Percentiles rank a stretch among this genome's conserved stretches.
phyloP scores from a whole-genome alignment of 2,888 invertebrate genomes.

The Sabatieria punctata region DNA sequence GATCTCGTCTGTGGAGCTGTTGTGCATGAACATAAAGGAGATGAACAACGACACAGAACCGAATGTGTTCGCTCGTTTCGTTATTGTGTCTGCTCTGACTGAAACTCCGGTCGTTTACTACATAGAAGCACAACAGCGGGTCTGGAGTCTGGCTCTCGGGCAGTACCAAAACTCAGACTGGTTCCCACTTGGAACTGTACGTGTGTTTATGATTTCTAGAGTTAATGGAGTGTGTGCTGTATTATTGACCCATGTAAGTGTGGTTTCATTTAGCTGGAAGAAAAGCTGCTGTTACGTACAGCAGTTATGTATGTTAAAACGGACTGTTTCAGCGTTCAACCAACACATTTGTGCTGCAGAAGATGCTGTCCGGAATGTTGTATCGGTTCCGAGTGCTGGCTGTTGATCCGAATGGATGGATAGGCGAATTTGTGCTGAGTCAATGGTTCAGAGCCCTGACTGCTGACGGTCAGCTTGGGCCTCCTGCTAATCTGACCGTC shows the following conservation, averaged over 20 bases:
- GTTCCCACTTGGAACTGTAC: neutral
- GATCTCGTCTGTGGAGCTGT: too few relatives aligned
- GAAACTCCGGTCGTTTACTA: conserved; percentile 1
- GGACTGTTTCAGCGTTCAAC: neutral
- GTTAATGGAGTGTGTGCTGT: neutral
- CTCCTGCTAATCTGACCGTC: neutral
- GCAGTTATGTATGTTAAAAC: too few relatives aligned
- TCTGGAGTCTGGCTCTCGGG: neutral
- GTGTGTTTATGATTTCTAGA: neutral
- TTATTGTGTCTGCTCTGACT: too few relatives aligned
- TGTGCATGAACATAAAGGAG: too few relatives aligned
- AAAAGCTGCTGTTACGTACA: too few relatives aligned
- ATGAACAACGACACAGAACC: too few relatives aligned
- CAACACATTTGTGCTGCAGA: neutral
- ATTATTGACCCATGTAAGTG: neutral
- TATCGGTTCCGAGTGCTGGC: neutral
- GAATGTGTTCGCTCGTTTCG: too few relatives aligned
- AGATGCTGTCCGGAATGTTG: neutral
- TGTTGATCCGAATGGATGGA: neutral
- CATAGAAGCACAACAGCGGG: neutral
- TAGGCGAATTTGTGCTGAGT: neutral
- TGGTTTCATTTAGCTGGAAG: neutral
- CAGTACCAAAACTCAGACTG: neutral
- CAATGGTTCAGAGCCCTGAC: neutral
- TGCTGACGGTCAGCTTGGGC: neutral